Evolutionary conservation across 2,113 vertebrate species (phyloP).

Genomic region (Neotragus pygmaeus): DNA sequence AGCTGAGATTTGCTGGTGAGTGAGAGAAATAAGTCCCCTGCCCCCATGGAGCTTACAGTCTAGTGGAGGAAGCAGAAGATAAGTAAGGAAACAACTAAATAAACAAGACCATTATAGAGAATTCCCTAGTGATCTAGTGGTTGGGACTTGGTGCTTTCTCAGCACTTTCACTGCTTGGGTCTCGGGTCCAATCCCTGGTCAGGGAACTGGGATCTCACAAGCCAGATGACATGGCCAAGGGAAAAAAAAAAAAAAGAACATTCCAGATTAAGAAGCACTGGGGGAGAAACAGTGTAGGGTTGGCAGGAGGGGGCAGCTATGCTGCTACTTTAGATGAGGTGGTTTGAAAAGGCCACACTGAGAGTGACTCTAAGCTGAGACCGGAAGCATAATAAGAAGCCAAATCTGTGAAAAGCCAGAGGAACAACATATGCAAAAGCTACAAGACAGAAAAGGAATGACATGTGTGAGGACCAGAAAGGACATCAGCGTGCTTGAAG

Average conservation of each 20-base stretch:
- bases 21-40: background rate
- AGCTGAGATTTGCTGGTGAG: background rate
- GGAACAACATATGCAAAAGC: background rate
- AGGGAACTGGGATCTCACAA: background rate
- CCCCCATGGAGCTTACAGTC: background rate
- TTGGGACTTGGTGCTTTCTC: background rate
- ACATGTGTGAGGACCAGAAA: background rate
- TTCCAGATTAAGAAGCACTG: background rate
- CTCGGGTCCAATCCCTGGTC: background rate
- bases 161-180: background rate
- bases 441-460: background rate
- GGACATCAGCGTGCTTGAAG: background rate
- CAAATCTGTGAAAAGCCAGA: background rate
- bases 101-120: background rate
- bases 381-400: background rate
- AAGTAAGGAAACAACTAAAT: background rate
- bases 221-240: background rate
- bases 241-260: background rate
- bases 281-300: background rate
- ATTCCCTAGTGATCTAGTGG: background rate
- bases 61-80: background rate
- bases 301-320: accelerated
- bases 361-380: background rate
- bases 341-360: background rate
- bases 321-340: background rate